A percentile compares a stretch with the other conserved stretches of the same genome.
phyloP scores from a whole-genome alignment of 2,113 vertebrate genomes.

The Carassius gibelio region DNA sequence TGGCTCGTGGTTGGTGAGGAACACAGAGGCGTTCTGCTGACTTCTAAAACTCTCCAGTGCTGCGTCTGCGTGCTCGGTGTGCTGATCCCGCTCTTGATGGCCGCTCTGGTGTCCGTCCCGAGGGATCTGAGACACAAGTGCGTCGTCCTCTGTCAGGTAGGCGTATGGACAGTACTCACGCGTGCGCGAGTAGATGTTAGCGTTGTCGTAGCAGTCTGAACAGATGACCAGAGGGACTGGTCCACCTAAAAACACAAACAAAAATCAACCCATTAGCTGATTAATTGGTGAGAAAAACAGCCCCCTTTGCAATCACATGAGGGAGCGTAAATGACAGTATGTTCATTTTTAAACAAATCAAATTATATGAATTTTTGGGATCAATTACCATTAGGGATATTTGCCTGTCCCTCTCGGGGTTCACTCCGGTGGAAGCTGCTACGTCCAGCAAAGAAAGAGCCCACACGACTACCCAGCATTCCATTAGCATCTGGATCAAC shows the following conservation, averaged over 20 bases:
- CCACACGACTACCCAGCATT: conserved; percentile 72
- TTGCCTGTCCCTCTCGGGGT: conserved; percentile 66
- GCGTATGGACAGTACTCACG: conserved; percentile 92
- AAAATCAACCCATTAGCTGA: not conserved
- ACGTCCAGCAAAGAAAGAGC: conserved; percentile 74
- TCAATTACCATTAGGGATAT: conserved; percentile 64
- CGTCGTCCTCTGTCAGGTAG: conserved; percentile 85
- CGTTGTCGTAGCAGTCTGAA: conserved; percentile 96
- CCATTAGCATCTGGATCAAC: conserved; percentile 73
- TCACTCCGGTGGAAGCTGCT: conserved; percentile 76
- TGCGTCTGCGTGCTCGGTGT: conserved; percentile 66
- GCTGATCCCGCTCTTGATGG: conserved; percentile 59
- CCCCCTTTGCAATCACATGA: not conserved
- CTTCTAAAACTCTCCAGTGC: conserved; percentile 73
- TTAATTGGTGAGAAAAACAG: not conserved
- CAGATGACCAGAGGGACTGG: conserved; percentile 85
- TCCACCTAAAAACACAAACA: conserved; percentile 58
- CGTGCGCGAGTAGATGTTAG: conserved; percentile 90
- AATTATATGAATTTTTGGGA: not conserved
- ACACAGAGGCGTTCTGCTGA: conserved; percentile 75
- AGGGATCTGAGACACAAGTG: conserved; percentile 79
- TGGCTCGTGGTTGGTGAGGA: conserved; percentile 76
- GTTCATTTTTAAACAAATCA: not conserved
- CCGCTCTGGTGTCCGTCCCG: conserved; percentile 75
- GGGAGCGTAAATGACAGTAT: not conserved